A percentile compares a stretch with the other conserved stretches of the same genome.
Evolutionary conservation across 2,797 vertebrate genomes (phyloP).

Genomic region (Neosalanx taihuensis): DNA sequence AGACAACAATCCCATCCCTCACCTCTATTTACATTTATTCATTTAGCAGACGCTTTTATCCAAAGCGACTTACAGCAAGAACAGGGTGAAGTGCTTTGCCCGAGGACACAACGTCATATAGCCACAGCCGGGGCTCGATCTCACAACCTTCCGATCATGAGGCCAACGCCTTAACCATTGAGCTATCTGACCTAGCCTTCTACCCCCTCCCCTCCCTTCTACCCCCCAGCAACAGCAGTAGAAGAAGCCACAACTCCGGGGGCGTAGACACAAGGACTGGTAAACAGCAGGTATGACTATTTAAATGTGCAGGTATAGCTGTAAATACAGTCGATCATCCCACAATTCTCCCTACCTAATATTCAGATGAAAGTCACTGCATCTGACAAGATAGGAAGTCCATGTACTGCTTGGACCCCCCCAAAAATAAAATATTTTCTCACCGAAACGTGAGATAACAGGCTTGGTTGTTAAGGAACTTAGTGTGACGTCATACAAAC

Average conservation of each 20-base stretch:
- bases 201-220: too few species aligned
- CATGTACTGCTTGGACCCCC: not conserved
- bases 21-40: too few species aligned
- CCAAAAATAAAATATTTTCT: not conserved
- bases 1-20: not conserved
- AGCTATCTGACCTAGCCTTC: too few species aligned
- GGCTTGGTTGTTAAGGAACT: too few species aligned
- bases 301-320: not conserved
- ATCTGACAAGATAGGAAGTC: not conserved
- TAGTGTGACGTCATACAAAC: too few species aligned
- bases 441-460: not conserved
- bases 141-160: too few species aligned
- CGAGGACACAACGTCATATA: too few species aligned
- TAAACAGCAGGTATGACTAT: slow-evolving; percentile 6
- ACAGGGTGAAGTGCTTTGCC: too few species aligned
- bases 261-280: slow-evolving; percentile 2
- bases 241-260: slow-evolving; percentile 37
- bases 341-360: not conserved
- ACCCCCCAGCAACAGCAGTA: slow-evolving; percentile 25
- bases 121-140: too few species aligned
- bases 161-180: too few species aligned
- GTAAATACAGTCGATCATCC: not conserved
- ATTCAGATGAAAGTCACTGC: not conserved
- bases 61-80: too few species aligned
- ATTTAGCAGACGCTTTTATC: too few species aligned